Base-by-base conservation (phyloP, 2,797 vertebrate genomes). In the Mormyrops attenuatus region DNA sequence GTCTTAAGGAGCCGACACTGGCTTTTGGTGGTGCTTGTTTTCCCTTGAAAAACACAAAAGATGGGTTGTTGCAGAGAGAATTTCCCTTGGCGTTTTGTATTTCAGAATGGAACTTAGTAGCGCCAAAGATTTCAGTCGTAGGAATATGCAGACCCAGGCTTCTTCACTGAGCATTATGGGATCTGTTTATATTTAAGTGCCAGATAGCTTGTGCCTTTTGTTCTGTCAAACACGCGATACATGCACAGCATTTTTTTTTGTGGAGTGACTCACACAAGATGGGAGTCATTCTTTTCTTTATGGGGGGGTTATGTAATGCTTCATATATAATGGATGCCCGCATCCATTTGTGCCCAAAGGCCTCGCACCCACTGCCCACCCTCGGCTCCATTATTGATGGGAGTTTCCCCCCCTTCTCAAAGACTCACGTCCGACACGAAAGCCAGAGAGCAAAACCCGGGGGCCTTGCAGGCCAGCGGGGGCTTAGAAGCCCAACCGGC, bases 321-420 rank as follows among this genome's bases (percentile, higher is more conserved):
- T 89, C 89, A 89, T 91, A 85, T 85, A 85, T 91, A 91, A 92
- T 91, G 89, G 90, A 90, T 88, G 88, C 66, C 88, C 47, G 50
- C 63, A 86, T 88, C 55, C 82, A 89, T 89, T 90, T 89, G 49
- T 88, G 69, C 87, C 85, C 88, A 34, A 44, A 90, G 89, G 88
- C 82, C 26, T 57, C 17, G 15, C 90, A 82, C 66, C 63, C 84
- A 41, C 57, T 89, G 44, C 55, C 26, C 85, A 84, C 5, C 22
- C 47, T 55, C 9, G 20, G 20, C 88, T 92, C 84, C 73, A 90
- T 92, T 90, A 89, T 91, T 88, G 90, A 90, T 53, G 26, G 22
- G n/a, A 85, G 22, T 22, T 22, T 26, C 44, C 20, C 11, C 44
- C 5, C 49, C 41, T 9, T 5, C 50, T 57, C 22, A 3, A 38